Evolutionary conservation across 2,888 invertebrate genomes (phyloP), one percentile per base, ranked within the genome.

Genomic region (Deladenus siricidicola): DNA sequence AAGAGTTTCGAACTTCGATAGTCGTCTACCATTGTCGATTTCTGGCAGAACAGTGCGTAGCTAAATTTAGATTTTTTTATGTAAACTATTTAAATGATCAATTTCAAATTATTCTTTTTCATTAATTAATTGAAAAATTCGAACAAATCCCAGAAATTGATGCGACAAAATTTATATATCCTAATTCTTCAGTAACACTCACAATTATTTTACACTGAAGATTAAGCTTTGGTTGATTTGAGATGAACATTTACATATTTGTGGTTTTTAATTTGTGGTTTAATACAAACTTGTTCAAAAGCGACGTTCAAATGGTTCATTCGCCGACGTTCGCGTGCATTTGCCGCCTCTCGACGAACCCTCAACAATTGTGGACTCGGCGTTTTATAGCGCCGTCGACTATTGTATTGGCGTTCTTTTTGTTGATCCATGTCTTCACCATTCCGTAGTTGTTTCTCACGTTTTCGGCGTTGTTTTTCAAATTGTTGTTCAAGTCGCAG

Each of bases 1-100:
- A 4, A 79, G 68, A 1, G 79, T 79, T 47, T 79, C 79, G 63
- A 69, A 78, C 58, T 79, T 79, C 42, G 76, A 76, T 43, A 79
- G 67, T 29, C 73, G 70, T 21, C 76, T 68, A 14, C 78, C 79
- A 42, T 73, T 68, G 54, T 75, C 79, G 45, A 74, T 61, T 51
- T 70, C 70, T 8, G 79, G 79, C n/a, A 79, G 67, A 17, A 76
- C 76, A 28, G 68, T 65, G 4, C 79, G 71, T 26, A 78, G 70
- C 71, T 71, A 65, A 58, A 75, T 21, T 34, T 28, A 3, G 24
- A 26, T n/a, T n/a, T n/a, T n/a, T n/a, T n/a, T n/a, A n/a, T n/a
- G n/a, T n/a, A n/a, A n/a, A n/a, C n/a, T n/a, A n/a, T n/a, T n/a
- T n/a, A n/a, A n/a, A n/a, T n/a, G n/a, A n/a, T n/a, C n/a, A n/a